These are phyloP conservation scores for Onthophagus sagittarius DNA, from an alignment of 2,888 invertebrate species.

Conservation along the genomic window DNA sequence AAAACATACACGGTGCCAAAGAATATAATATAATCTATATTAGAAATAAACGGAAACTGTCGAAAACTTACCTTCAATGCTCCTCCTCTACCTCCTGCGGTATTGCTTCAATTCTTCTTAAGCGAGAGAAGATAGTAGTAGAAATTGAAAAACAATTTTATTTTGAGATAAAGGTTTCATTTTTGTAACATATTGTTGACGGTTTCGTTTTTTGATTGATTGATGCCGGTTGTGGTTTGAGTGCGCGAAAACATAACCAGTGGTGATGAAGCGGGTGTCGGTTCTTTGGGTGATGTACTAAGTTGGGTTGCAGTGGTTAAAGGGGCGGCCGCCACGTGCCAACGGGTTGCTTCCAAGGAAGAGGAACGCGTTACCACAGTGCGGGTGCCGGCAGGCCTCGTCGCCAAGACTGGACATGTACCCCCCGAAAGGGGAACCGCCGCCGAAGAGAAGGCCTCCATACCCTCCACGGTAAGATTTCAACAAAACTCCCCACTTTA, in stretches of 20 bases:
- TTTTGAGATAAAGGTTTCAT: background rate
- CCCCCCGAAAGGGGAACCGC: slow-evolving; percentile 50
- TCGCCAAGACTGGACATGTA: slow-evolving; percentile 50
- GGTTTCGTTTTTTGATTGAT: slow-evolving; percentile 6
- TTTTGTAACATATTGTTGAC: background rate
- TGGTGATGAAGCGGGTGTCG: slow-evolving; percentile 27
- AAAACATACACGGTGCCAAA: background rate
- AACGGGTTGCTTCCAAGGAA: slow-evolving; percentile 41
- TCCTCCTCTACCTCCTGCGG: background rate
- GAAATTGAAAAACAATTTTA: no score
- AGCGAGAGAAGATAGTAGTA: background rate
- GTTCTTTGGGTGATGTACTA: slow-evolving; percentile 38
- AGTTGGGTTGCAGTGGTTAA: slow-evolving; percentile 37
- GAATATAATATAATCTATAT: background rate
- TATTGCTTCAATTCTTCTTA: background rate
- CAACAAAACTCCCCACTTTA: background rate
- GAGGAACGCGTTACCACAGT: slow-evolving; percentile 46
- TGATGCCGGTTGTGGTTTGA: slow-evolving; percentile 6
- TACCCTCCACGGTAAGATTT: slow-evolving; percentile 42
- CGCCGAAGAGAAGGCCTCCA: slow-evolving; percentile 50
- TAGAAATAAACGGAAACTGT: background rate
- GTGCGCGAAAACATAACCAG: slow-evolving; percentile 2
- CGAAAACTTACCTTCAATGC: background rate
- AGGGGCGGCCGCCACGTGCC: slow-evolving; percentile 41
- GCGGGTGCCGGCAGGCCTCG: slow-evolving; percentile 50